phyloP scores from a whole-genome alignment of 2,797 vertebrate species.

The Crocidura indochinensis region DNA sequence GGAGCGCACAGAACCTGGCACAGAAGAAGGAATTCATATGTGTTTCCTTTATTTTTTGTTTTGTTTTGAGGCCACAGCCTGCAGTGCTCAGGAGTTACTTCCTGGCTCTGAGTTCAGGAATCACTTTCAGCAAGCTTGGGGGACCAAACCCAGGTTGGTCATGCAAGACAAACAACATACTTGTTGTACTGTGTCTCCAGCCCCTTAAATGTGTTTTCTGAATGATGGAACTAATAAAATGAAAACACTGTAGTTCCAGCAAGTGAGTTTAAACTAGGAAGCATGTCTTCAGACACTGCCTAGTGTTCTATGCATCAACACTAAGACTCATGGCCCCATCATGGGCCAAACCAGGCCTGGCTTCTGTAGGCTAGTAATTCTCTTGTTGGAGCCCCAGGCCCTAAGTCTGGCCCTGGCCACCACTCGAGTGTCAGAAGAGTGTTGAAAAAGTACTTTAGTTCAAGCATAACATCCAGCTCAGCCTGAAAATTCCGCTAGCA shows the following conservation, averaged over 20 bases:
- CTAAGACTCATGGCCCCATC: neutral
- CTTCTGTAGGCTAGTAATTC: slow-evolving; percentile 12
- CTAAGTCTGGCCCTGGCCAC: neutral
- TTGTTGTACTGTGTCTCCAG: too few species aligned
- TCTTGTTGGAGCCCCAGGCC: slow-evolving; percentile 29
- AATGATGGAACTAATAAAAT: neutral
- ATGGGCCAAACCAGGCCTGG: rapidly evolving
- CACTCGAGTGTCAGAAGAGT: slow-evolving; percentile 75
- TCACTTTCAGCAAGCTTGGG: too few species aligned
- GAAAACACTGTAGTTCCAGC: neutral
- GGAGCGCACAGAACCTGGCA: neutral
- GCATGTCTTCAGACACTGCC: neutral
- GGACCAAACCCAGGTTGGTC: too few species aligned
- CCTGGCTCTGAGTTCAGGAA: too few species aligned
- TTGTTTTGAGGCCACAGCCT: too few species aligned
- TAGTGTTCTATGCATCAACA: neutral
- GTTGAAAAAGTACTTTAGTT: slow-evolving; percentile 82
- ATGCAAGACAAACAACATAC: too few species aligned
- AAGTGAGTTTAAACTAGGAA: neutral
- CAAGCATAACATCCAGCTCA: slow-evolving; percentile 77
- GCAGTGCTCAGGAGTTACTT: too few species aligned
- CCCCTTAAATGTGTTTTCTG: neutral
- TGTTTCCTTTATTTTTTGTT: too few species aligned
- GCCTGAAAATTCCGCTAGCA: slow-evolving; percentile 77
- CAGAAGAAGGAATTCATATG: neutral